phyloP scores from a whole-genome alignment of 2,888 invertebrate genomes.

The Sphinx pinastri region DNA sequence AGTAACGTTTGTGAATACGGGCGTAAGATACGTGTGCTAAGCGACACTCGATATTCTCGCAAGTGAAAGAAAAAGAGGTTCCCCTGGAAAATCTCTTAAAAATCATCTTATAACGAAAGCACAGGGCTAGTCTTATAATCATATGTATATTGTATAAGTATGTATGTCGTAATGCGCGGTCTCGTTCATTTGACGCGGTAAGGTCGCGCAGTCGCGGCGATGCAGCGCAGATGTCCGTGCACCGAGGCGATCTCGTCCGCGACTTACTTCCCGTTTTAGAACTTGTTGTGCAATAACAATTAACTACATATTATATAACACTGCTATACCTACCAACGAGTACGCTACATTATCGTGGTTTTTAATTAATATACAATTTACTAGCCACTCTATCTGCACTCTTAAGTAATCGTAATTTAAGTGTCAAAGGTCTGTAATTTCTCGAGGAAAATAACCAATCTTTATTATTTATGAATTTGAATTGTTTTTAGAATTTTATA shows the following conservation, averaged over 20 bases:
- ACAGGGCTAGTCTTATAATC: background rate
- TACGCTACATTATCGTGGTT: background rate
- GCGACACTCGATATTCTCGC: too few relatives aligned
- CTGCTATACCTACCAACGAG: background rate
- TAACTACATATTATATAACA: background rate
- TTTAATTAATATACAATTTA: background rate
- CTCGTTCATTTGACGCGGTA: background rate
- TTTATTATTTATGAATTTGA: too few relatives aligned
- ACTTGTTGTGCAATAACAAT: constrained; percentile 26
- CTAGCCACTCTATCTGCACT: too few relatives aligned
- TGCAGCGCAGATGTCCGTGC: background rate
- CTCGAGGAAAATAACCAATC: too few relatives aligned
- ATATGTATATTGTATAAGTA: background rate
- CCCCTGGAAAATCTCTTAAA: background rate
- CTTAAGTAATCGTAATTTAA: too few relatives aligned
- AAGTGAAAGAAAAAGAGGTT: too few relatives aligned
- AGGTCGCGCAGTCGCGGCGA: background rate
- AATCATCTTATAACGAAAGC: background rate
- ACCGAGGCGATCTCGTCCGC: background rate
- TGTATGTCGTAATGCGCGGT: background rate
- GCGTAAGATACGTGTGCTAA: too few relatives aligned
- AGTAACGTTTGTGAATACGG: too few relatives aligned
- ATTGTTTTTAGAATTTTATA: too few relatives aligned
- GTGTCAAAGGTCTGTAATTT: too few relatives aligned
- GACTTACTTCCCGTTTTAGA: constrained; percentile 20